These are phyloP conservation scores for Aphelocoma californica DNA, from an alignment of 2,797 vertebrate genomes.

Conservation along the genomic window DNA sequence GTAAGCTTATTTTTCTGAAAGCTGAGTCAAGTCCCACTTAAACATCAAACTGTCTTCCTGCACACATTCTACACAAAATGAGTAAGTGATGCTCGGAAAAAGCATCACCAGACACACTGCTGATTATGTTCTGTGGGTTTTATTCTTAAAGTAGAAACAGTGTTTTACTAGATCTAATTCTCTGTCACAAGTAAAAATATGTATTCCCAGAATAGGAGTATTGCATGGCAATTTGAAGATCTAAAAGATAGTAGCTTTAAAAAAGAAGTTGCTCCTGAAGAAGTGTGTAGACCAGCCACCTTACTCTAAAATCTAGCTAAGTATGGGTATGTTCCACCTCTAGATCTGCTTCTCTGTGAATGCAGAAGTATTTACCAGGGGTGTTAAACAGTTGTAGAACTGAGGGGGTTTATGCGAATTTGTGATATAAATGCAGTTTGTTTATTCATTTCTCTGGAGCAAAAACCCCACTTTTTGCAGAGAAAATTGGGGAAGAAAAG, in stretches of 20 bases:
- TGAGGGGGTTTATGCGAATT: neutral
- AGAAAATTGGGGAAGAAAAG: neutral
- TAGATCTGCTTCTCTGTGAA: neutral
- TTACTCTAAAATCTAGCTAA: neutral
- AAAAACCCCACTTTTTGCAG: neutral
- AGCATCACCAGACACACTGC: neutral
- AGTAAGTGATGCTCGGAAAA: conserved; percentile 35
- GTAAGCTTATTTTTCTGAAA: conserved; percentile 55
- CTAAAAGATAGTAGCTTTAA: neutral
- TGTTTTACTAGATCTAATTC: neutral
- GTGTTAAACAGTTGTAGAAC: neutral
- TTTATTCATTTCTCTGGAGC: neutral
- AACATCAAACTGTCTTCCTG: conserved; percentile 47
- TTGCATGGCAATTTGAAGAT: neutral
- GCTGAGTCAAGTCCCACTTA: conserved; percentile 58
- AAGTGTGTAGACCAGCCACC: neutral
- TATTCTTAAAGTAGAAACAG: neutral
- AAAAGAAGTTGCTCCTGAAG: neutral
- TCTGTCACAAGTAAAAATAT: neutral
- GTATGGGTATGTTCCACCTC: neutral
- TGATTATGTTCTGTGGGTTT: neutral
- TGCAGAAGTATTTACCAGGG: neutral
- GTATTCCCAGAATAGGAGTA: neutral
- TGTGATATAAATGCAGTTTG: neutral
- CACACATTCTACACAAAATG: conserved; percentile 16